Conservation (phyloP, 1,140 invertebrate species). For the Drosophila nigromelanica region DNA sequence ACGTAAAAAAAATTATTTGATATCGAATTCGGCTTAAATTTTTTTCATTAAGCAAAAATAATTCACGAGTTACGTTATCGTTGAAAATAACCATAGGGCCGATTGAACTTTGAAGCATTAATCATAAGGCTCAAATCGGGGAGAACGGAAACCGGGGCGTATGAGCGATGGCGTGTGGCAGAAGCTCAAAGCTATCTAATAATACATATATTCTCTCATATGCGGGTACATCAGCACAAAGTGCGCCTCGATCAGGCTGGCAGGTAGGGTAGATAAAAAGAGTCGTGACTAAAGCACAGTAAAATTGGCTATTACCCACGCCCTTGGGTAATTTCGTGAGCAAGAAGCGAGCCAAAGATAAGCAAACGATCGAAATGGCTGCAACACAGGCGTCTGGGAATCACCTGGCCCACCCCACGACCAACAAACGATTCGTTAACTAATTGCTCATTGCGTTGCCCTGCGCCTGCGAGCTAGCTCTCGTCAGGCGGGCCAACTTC, state of each 20-base stretch:
- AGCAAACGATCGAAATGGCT: constrained; percentile 22
- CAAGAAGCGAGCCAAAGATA: constrained; percentile 39
- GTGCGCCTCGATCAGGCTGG: constrained; percentile 12
- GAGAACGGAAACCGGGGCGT: constrained; percentile 6
- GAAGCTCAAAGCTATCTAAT: constrained; percentile 28
- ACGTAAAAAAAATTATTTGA: neutral
- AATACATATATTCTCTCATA: neutral
- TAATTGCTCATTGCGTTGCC: too few species aligned
- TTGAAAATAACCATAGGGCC: constrained; percentile 53
- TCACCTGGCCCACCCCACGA: constrained; percentile 34
- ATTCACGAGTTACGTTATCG: constrained; percentile 56
- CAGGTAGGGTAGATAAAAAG: constrained; percentile 30
- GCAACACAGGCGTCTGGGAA: constrained; percentile 46
- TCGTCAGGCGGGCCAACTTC: constrained; percentile 4
- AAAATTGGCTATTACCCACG: constrained; percentile 66
- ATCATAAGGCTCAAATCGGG: constrained; percentile 41
- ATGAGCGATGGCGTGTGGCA: constrained; percentile 42
- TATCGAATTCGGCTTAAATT: constrained; percentile 53
- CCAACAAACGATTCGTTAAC: constrained; percentile 20
- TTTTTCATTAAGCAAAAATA: constrained; percentile 45
- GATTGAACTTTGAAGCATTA: constrained; percentile 68
- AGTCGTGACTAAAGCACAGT: constrained; percentile 67
- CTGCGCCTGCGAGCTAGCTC: too few species aligned
- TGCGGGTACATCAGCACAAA: constrained; percentile 5
- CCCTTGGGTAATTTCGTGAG: constrained; percentile 13